Evolutionary conservation across 2,113 vertebrate genomes (phyloP), one percentile per base, ranked within the genome.

Genomic region (Cynocephalus volans): DNA sequence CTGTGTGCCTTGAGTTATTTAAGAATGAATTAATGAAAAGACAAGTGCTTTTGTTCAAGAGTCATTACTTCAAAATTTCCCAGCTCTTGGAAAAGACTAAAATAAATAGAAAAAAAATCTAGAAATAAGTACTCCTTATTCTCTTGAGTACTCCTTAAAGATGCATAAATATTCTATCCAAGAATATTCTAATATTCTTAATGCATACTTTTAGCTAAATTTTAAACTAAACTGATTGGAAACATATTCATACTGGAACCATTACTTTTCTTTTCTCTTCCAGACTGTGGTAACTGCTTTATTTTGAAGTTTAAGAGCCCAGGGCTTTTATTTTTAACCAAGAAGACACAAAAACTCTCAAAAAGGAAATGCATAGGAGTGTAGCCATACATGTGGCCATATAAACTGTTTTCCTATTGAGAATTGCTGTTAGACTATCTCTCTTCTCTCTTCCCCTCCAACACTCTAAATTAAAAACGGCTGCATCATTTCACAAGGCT

Each of bases 151-250:
- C 13, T 75, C 76, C 77, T 64, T 67, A 5, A 93, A 65, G 28
- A 93, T 65, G 87, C 6, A 48, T 60, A 86, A 93, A 86, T n/a
- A 67, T 8, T 82, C 28, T 36, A 58, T 65, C 50, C 33, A 87
- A 90, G 69, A 90, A 97, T 45, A 90, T 23, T 60, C 19, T 60
- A 85, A 84, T 26, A 93, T 45, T 45, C 18, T 56, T 95, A 80
- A 67, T 54, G 21, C 18, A 82, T 14, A 88, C 4, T 60, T 77
- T 58, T 65, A 73, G 19, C 8, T 83, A 88, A 65, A 73, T 69
- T 88, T 91, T 72, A 97, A 64, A 26, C 28, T 84, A 79, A 80
- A 64, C 9, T 87, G n/a, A 90, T 60, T 76, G 77, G 50, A 96
- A 93, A 96, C 26, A 94, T 50, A 84, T 54, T 62, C 58, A 70